phyloP scores from a whole-genome alignment of 2,797 vertebrate genomes.

The Columba guinea region DNA sequence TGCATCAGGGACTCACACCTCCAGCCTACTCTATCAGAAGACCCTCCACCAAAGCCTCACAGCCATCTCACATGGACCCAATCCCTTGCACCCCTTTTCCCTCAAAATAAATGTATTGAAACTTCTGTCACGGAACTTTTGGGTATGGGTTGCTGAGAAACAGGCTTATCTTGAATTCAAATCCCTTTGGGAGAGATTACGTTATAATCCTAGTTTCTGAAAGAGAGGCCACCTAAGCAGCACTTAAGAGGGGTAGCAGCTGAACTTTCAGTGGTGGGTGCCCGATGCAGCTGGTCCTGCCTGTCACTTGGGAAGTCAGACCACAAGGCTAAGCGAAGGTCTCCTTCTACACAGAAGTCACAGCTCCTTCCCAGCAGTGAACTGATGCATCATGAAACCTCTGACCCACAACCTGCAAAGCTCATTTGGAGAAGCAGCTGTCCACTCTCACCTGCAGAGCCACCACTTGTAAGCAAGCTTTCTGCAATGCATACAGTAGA shows the following conservation, averaged over 20 bases:
- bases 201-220: not conserved
- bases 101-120: not conserved
- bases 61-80: rapidly evolving
- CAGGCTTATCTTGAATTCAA: rapidly evolving
- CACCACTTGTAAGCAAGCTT: not conserved
- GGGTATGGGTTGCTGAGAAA: not conserved
- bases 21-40: not conserved
- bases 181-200: not conserved
- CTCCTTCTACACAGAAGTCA: not conserved
- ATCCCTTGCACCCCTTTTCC: not conserved
- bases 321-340: not conserved
- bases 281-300: rapidly evolving
- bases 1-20: rapidly evolving
- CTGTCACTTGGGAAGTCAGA: not conserved
- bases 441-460: not conserved
- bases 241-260: rapidly evolving
- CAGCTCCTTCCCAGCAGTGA: not conserved
- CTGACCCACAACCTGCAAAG: rapidly evolving
- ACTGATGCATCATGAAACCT: rapidly evolving
- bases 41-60: not conserved
- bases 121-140: not conserved
- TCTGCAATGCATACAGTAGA: not conserved
- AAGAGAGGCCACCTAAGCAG: not conserved
- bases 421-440: not conserved
- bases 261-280: not conserved